Conservation (phyloP, 2,888 invertebrate species). For the Stenolophus ochropezus region DNA sequence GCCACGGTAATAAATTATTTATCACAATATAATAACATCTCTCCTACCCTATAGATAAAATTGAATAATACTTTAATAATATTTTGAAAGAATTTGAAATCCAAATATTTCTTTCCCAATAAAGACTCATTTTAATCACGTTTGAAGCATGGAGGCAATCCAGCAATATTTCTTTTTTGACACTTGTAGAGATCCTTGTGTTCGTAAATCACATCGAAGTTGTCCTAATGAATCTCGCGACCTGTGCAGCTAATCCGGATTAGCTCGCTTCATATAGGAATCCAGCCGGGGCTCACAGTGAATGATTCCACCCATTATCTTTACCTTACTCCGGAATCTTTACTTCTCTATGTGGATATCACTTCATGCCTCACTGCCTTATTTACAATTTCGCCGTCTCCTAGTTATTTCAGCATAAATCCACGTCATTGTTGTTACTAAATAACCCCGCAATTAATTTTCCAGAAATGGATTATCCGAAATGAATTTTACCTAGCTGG, state of each 20-base stretch:
- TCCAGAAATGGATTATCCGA: too few species aligned
- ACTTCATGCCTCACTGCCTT: conserved; percentile 21
- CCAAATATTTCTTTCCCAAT: too few species aligned
- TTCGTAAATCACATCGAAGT: conserved; percentile 25
- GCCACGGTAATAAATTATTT: too few species aligned
- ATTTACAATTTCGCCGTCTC: conserved; percentile 2
- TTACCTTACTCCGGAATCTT: conserved; percentile 28
- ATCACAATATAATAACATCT: too few species aligned
- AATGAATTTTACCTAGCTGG: too few species aligned
- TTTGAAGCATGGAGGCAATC: too few species aligned
- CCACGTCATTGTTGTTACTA: background rate
- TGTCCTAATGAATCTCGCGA: conserved; percentile 22
- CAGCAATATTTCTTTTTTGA: too few species aligned
- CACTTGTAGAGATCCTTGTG: background rate
- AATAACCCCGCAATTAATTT: background rate
- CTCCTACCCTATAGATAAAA: too few species aligned
- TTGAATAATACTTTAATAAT: too few species aligned
- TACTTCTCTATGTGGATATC: conserved; percentile 5
- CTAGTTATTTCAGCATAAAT: background rate
- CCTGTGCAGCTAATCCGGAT: conserved; percentile 29
- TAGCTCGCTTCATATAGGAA: conserved; percentile 31
- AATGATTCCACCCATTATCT: conserved; percentile 39
- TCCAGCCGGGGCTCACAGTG: background rate
- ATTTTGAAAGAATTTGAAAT: too few species aligned
- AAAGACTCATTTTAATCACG: too few species aligned